Evolutionary conservation across 2,113 vertebrate genomes (phyloP), one percentile per base, ranked within the genome.

Genomic region (Plecotus auritus): DNA sequence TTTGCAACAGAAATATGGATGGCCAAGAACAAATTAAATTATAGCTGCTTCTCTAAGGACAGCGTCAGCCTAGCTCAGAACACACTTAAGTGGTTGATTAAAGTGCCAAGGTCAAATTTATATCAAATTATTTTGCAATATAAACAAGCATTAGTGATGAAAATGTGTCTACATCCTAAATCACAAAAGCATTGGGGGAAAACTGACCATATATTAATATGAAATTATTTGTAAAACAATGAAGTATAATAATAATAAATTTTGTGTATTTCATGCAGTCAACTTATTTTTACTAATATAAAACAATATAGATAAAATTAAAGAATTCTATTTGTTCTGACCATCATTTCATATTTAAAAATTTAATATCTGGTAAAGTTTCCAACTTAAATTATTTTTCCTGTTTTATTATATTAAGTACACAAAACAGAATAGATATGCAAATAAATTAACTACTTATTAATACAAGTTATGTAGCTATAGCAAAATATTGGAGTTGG

Each of bases 91-190:
- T 61, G 20, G 0, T 73, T 83, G n/a, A 67, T 72, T 78, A 86
- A 92, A 93, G 54, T 42, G 56, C 11, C 28, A 40, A 89, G 13
- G 7, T 82, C 47, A 90, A 92, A 23, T 90, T 64, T 78, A 83
- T 54, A 87, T 91, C 67, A 93, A 94, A 69, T 61, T 89, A 89
- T 64, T 93, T 95, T 51, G 32, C 6, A 92, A 32, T 42, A 72
- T 85, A 92, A 95, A 82, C 7, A 96, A 86, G 61, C 88, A 93
- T 95, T 85, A 95, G n/a, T 37, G 49, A 77, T 91, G 76, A 94
- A 70, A 88, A 49, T 40, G 49, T 49, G 4, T 88, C 42, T 66
- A 28, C 35, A 22, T 67, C 11, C 30, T 64, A 81, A 94, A 76
- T 93, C 17, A 26, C 40, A 88, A 84, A 82, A 51, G 13, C 22